Base-by-base conservation (phyloP, 2,888 invertebrate genomes). In the Morinoia aosen region DNA sequence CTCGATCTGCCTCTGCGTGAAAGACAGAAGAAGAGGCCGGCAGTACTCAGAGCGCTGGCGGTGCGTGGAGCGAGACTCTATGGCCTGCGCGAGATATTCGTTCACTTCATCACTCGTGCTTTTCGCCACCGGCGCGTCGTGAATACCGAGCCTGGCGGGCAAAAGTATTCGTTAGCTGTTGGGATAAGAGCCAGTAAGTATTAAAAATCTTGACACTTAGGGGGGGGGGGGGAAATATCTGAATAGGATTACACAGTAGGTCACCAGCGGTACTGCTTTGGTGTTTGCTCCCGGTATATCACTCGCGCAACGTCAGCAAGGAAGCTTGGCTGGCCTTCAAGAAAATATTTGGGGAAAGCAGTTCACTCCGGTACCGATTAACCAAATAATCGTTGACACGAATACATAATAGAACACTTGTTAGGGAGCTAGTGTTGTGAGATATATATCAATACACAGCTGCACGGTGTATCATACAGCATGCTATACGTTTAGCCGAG, bases 1-100 rank as follows among this genome's bases (percentile, higher is more conserved):
- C 97, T 99, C 99, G 96, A 99, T 98, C 64, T 98, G 98, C 2
- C 97, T 97, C 97, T 99, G 98, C 96, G 98, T 98, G 98, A 99
- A 99, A 96, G 98, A 98, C 96, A 99, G 98, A 58, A 99, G 98
- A 97, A 99, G 98, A 0, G 98, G 98, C 95, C 98, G 98, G 97
- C 99, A 99, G 97, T 99, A 99, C 97, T 99, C 99, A 0, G 98
- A 98, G 95, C 99, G 98, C 95, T 99, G 98, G 95, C 98, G 98
- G 97, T 99, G 99, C 96, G 99, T 99, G 97, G 99, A 99, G 95
- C 99, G 98, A 0, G 99, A 99, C 97, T 99, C 99, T 96, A 99
- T 99, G 33, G 99, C 99, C 97, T 99, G 98, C 98, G 99, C 98
- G 97, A 99, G 98, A 97, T 99, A 99, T 97, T 99, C 99, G 97